A percentile compares a stretch with the other conserved stretches of the same genome.
Evolutionary conservation across 2,888 invertebrate genomes (phyloP).

Genomic region (Chorisops tibialis): DNA sequence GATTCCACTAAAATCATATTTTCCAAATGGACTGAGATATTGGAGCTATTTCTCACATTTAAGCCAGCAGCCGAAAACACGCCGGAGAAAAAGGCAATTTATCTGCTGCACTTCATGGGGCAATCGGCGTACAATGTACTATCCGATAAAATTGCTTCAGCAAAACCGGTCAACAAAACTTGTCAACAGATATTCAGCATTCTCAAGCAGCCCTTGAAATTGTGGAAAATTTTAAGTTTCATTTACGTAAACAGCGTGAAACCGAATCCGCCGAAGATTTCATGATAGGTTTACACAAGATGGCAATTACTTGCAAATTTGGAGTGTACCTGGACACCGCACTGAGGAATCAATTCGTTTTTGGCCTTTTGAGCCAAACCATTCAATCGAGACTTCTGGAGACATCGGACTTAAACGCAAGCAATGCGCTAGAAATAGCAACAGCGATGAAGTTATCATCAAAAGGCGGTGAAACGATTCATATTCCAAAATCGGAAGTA

Average conservation of each 20-base stretch:
- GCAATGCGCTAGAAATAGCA: constrained; percentile 36
- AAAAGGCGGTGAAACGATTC: constrained; percentile 37
- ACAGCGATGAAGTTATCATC: constrained; percentile 37
- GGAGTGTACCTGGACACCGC: constrained; percentile 37
- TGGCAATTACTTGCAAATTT: constrained; percentile 36
- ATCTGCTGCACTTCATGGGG: no score
- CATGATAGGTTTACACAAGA: constrained; percentile 34
- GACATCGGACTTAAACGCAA: constrained; percentile 34
- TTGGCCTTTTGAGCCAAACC: constrained; percentile 35
- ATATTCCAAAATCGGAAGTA: no score
- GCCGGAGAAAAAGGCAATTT: no score
- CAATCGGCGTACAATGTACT: background rate
- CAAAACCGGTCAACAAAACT: background rate
- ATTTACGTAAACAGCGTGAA: constrained; percentile 36
- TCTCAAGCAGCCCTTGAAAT: constrained; percentile 36
- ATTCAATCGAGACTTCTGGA: constrained; percentile 39
- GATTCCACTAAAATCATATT: no score
- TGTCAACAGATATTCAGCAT: background rate
- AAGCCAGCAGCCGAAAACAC: no score
- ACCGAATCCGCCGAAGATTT: constrained; percentile 36
- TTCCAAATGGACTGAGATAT: no score
- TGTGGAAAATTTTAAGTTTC: constrained; percentile 37
- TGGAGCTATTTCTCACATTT: no score
- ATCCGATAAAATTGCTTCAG: background rate
- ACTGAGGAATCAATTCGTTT: constrained; percentile 39